phyloP scores from a whole-genome alignment of 2,888 invertebrate species.

The Globia sparganii region DNA sequence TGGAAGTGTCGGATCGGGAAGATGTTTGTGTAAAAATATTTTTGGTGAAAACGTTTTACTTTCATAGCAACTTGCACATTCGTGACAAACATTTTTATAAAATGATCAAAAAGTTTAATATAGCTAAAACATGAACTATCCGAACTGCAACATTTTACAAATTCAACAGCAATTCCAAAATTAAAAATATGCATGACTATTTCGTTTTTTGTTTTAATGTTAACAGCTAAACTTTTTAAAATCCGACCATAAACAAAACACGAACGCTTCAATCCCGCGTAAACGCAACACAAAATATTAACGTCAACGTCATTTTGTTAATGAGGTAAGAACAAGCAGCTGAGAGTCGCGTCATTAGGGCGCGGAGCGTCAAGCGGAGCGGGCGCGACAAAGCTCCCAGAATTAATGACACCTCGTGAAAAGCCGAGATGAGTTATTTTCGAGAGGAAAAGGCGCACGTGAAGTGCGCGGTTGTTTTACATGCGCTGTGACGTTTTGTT shows the following conservation, averaged over 20 bases:
- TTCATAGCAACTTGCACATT: background rate
- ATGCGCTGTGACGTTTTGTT: conserved; percentile 84
- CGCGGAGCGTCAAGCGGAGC: conserved; percentile 75
- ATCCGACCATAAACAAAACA: conserved; percentile 36
- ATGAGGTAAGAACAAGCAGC: conserved; percentile 86
- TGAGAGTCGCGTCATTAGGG: conserved; percentile 83
- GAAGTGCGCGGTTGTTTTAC: conserved; percentile 88
- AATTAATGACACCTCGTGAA: conserved; percentile 89
- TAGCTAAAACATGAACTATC: background rate
- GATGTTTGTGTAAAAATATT: conserved; percentile 21
- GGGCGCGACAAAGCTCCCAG: conserved; percentile 80
- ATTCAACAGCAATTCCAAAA: conserved; percentile 6
- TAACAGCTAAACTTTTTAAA: conserved; percentile 22
- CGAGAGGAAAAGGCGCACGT: conserved; percentile 89
- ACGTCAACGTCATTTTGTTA: conserved; percentile 78
- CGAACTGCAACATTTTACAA: background rate
- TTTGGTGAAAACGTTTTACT: background rate
- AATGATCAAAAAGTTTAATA: background rate
- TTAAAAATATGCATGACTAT: conserved; percentile 1
- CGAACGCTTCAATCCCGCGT: conserved; percentile 56
- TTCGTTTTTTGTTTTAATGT: conserved; percentile 7
- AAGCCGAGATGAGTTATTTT: conserved; percentile 90
- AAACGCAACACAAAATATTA: conserved; percentile 66
- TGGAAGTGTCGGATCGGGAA: conserved; percentile 6
- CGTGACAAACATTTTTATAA: background rate